These are phyloP conservation scores for Cyprinodon brontotheroides DNA, from an alignment of 2,113 vertebrate species.

Conservation along the genomic window DNA sequence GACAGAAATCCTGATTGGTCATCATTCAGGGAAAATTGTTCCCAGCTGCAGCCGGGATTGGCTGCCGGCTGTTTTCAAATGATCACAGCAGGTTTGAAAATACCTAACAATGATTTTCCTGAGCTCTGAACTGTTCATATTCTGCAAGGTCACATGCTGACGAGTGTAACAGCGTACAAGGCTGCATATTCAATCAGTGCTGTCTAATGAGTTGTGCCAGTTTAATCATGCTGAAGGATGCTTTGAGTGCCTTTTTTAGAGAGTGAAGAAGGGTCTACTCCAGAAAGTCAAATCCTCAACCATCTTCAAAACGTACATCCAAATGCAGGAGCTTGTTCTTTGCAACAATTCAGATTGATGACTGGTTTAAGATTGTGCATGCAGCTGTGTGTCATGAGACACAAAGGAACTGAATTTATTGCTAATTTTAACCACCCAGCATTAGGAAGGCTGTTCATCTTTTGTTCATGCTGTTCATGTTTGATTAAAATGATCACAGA, in stretches of 20 bases:
- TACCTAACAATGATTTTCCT: slow-evolving; percentile 21
- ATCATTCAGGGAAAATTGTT: slow-evolving; percentile 37
- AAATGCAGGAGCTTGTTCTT: neutral
- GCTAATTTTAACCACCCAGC: neutral
- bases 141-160: slow-evolving; percentile 49
- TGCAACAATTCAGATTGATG: slow-evolving; percentile 17
- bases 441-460: slow-evolving; percentile 6
- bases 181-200: slow-evolving; percentile 55
- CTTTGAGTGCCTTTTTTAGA: slow-evolving; percentile 34
- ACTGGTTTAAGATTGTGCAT: slow-evolving; percentile 1
- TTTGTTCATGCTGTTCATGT: slow-evolving; percentile 26
- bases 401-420: neutral
- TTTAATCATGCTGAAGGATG: slow-evolving; percentile 60
- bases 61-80: slow-evolving; percentile 32
- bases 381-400: neutral
- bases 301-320: slow-evolving; percentile 1
- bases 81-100: slow-evolving; percentile 43
- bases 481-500: slow-evolving; percentile 34
- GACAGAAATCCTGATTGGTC: slow-evolving; percentile 60
- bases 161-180: slow-evolving; percentile 12
- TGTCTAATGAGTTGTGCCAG: slow-evolving; percentile 62
- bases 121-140: neutral
- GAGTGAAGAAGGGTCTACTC: slow-evolving; percentile 1
- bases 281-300: neutral
- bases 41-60: slow-evolving; percentile 20